Percentiles rank a stretch among this genome's conserved stretches.
Conservation (phyloP, 2,888 invertebrate genomes). For the Hedya salicella region DNA sequence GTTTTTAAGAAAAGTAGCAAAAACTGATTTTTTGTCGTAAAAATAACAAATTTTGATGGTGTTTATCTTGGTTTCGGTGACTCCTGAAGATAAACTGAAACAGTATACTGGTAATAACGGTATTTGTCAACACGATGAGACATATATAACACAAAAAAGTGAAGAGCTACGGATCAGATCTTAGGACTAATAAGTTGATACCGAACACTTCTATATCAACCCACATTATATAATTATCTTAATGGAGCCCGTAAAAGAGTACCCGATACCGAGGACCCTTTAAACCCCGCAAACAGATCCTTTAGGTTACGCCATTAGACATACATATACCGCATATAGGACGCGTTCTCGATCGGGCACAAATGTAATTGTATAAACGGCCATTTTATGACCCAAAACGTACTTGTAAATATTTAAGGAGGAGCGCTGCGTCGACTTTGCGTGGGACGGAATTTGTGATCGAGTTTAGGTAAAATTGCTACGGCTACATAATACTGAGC, state of each 20-base stretch:
- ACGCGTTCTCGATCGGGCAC: conserved; percentile 32
- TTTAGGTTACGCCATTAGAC: conserved; percentile 13
- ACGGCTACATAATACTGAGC: too few relatives aligned
- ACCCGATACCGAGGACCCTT: background rate
- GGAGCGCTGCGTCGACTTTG: background rate
- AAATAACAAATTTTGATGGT: too few relatives aligned
- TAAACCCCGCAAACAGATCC: conserved; percentile 16
- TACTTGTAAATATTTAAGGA: conserved; percentile 14
- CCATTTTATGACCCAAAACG: conserved; percentile 20
- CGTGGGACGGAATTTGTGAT: background rate
- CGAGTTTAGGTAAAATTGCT: background rate
- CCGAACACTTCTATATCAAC: background rate
- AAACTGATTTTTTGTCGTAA: too few relatives aligned
- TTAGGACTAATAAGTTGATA: background rate
- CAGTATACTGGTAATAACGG: too few relatives aligned
- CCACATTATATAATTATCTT: conserved; percentile 17
- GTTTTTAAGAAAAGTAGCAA: too few relatives aligned
- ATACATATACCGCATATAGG: conserved; percentile 7
- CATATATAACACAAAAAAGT: too few relatives aligned
- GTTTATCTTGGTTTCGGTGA: too few relatives aligned
- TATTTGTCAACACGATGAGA: too few relatives aligned
- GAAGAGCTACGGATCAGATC: background rate
- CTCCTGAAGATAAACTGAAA: too few relatives aligned
- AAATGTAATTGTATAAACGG: conserved; percentile 31
- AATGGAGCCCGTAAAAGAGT: conserved; percentile 20